Evolutionary conservation across 2,888 invertebrate genomes (phyloP), one percentile per base, ranked within the genome.

Genomic region (Marronus borbonicus): DNA sequence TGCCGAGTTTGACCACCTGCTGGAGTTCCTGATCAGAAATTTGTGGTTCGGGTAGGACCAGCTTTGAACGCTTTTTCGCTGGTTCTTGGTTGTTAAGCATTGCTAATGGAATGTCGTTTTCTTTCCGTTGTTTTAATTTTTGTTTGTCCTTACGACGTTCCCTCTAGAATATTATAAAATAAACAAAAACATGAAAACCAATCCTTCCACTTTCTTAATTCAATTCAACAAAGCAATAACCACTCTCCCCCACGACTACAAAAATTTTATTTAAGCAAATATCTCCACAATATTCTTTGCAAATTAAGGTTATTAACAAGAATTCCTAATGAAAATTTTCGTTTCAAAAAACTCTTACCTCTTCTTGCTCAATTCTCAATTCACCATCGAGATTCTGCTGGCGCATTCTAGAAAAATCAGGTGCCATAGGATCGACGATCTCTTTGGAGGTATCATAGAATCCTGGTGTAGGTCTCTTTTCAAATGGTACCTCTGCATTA

Each of bases 401-500:
- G 0, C 97, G 90, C 86, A 98, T 92, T 82, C 95, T 92, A 12
- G 95, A 94, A 87, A 98, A 98, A 89, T 98, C 96, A 0, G 96
- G 95, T 5, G 96, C 95, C 88, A 95, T 92, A 0, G 97, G 96
- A 86, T 98, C 97, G 44, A 97, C 94, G 0, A 91, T 91, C 88
- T 99, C 99, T 79, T 93, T 94, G 0, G 96, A 93, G 0, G 99
- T 98, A 87, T 99, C 98, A 86, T 98, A 97, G 89, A 99, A 99
- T 0, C 99, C 99, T 12, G 93, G 85, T 0, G 97, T 95, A 0
- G 98, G 98, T 55, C 93, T 92, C 89, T 99, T 98, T 86, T 99
- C 98, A 88, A 99, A 99, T 0, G 99, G 98, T 83, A 99, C 95
- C 89, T 99, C 99, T 0, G 95, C 93, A 88, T 98, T 98, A 89